Conservation (phyloP, 2,888 invertebrate species). For the Balanococcus diminutus region DNA sequence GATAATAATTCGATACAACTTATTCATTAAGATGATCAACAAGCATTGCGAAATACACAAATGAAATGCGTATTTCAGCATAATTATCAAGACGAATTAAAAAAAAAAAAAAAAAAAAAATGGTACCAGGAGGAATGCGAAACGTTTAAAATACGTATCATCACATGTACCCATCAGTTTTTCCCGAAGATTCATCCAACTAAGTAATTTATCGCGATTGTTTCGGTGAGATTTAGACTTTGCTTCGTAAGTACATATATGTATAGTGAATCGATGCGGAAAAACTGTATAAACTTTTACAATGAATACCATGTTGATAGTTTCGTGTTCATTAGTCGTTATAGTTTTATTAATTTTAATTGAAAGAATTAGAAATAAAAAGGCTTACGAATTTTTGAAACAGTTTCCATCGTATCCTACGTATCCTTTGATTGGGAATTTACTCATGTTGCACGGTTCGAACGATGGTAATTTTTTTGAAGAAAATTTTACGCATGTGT, state of each 20-base stretch:
- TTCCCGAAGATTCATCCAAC: neutral
- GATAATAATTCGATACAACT: neutral
- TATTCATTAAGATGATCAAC: neutral
- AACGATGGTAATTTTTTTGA: neutral
- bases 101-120: neutral
- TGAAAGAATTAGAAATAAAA: neutral
- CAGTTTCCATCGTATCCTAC: neutral
- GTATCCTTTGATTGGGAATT: neutral
- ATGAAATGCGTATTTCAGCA: neutral
- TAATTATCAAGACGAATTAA: neutral
- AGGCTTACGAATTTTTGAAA: neutral
- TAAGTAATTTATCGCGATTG: neutral
- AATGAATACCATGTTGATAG: neutral
- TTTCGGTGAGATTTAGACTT: neutral
- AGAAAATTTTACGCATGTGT: neutral
- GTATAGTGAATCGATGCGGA: neutral
- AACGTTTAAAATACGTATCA: too few relatives aligned
- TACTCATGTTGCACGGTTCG: neutral
- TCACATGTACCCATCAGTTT: neutral
- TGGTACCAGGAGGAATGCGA: too few relatives aligned
- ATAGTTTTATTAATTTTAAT: neutral
- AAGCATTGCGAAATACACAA: neutral
- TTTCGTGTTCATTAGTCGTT: neutral
- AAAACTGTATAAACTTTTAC: neutral
- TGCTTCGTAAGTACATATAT: neutral